Conservation (phyloP, 2,113 vertebrate species). For the Phalacrocorax carbo region DNA sequence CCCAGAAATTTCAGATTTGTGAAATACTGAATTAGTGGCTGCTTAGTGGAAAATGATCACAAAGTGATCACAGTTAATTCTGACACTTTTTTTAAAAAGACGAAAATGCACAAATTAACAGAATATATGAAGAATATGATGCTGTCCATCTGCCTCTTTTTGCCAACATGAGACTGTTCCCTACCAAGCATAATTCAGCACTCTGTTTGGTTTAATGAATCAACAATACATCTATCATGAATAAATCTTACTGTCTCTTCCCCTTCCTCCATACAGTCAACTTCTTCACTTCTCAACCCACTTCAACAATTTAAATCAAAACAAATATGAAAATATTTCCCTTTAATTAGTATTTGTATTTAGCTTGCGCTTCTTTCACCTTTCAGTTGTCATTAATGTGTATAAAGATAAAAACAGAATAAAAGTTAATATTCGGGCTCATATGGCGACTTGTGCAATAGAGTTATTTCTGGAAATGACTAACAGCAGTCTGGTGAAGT, state of each 20-base stretch:
- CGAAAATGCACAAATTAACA: neutral
- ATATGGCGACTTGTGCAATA: neutral
- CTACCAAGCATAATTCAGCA: neutral
- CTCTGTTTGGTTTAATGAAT: neutral
- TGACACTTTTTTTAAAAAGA: neutral
- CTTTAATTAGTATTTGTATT: conserved; percentile 11
- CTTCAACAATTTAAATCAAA: conserved; percentile 2
- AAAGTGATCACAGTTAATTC: neutral
- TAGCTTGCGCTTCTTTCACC: neutral
- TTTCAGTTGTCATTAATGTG: neutral
- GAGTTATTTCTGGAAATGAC: neutral
- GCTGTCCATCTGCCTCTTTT: neutral
- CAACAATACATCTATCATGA: neutral
- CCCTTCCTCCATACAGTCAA: neutral
- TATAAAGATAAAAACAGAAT: neutral
- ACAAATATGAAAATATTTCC: conserved; percentile 16
- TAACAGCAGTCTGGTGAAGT: conserved; percentile 11
- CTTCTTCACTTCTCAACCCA: neutral
- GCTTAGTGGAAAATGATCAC: neutral
- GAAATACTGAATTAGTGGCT: neutral
- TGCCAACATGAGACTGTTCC: neutral
- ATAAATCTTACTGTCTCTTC: neutral
- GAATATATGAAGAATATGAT: neutral
- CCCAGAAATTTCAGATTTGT: neutral
- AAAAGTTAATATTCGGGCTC: neutral